These are phyloP conservation scores for Chondrilla cf. caribensis DNA, from an alignment of 37 sponge, comb jelly and placozoan species.

Conservation along the genomic window DNA sequence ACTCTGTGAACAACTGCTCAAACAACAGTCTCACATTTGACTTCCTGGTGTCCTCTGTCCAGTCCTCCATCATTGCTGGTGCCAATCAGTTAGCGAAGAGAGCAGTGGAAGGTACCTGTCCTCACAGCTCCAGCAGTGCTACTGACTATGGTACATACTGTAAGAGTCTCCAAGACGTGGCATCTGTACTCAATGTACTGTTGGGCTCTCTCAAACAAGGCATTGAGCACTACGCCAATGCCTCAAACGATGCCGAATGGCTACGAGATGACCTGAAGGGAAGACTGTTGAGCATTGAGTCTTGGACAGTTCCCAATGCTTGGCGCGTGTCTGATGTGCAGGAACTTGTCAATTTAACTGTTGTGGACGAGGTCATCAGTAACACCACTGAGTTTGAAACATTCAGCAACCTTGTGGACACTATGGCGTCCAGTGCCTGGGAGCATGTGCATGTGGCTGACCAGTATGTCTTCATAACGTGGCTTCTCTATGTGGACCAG, in stretches of 20 bases:
- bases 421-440: too few species aligned
- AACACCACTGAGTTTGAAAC: too few species aligned
- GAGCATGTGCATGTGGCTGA: neutral
- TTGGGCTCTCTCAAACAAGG: neutral
- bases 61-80: neutral
- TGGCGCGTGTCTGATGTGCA: too few species aligned
- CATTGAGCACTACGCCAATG: neutral
- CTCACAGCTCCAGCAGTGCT: neutral
- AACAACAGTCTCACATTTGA: neutral
- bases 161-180: neutral
- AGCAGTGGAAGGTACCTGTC: too few species aligned
- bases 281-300: too few species aligned
- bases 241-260: neutral
- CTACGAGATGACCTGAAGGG: neutral
- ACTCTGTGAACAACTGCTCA: neutral
- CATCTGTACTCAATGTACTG: neutral
- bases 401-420: too few species aligned
- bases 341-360: too few species aligned
- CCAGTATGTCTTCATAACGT: neutral
- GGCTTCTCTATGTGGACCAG: slow-evolving; percentile 4
- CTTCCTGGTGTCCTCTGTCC: neutral
- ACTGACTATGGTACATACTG: neutral
- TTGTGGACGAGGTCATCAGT: too few species aligned
- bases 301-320: too few species aligned
- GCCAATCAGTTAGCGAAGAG: too few species aligned